A percentile compares a stretch with the other conserved stretches of the same genome.
Conservation (phyloP, 2,113 vertebrate species). For the Fregetta grallaria region DNA sequence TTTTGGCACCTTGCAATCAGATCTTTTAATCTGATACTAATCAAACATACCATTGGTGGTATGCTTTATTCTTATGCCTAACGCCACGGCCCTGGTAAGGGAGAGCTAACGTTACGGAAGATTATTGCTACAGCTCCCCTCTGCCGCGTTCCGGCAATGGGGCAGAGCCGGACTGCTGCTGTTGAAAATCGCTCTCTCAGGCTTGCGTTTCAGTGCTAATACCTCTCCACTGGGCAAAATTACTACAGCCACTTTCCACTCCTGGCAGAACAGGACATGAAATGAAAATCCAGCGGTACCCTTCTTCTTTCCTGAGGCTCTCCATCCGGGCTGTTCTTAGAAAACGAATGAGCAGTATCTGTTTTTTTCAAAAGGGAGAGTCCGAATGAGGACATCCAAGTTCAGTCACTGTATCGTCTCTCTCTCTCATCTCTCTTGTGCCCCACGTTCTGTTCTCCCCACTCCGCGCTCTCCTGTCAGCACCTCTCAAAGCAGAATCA, state of each 20-base stretch:
- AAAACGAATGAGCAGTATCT: neutral
- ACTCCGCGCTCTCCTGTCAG: neutral
- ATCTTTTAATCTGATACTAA: neutral
- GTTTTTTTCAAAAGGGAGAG: neutral
- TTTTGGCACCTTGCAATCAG: neutral
- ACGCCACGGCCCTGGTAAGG: accelerated
- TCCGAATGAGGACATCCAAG: neutral
- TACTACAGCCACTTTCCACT: neutral
- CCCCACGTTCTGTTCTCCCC: neutral
- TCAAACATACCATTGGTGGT: neutral
- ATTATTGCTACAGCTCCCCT: neutral
- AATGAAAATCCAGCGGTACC: neutral
- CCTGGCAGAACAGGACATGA: neutral
- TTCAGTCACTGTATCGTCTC: neutral
- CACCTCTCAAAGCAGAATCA: neutral
- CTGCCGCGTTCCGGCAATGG: accelerated
- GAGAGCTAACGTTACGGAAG: neutral
- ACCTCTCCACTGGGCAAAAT: neutral
- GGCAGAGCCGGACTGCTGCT: neutral
- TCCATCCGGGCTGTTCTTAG: neutral
- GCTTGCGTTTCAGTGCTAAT: accelerated
- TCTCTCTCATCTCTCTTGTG: neutral
- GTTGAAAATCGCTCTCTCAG: neutral
- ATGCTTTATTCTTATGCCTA: neutral
- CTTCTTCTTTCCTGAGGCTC: neutral